Evolutionary conservation across 2,113 vertebrate species (phyloP).

Genomic region (Gavia stellata): DNA sequence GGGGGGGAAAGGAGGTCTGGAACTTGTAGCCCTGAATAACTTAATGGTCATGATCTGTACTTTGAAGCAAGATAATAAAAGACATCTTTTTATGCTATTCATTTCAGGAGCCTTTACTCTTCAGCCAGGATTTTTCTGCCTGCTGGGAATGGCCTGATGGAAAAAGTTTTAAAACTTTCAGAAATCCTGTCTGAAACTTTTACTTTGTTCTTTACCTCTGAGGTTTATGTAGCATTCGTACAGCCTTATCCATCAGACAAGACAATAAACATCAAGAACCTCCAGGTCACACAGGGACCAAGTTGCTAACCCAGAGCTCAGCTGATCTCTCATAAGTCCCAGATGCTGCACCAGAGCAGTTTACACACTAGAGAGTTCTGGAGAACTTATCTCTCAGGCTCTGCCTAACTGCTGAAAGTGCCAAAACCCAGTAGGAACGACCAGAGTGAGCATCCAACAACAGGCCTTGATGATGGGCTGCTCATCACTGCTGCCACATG

Average conservation of each 20-base stretch:
- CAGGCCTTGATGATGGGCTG: neutral
- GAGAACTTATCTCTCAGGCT: neutral
- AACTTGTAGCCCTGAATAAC: conserved; percentile 28
- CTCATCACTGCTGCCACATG: neutral
- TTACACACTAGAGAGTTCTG: neutral
- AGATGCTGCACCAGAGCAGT: neutral
- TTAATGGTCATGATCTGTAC: conserved; percentile 36
- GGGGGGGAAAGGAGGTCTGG: neutral
- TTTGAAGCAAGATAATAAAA: conserved; percentile 52
- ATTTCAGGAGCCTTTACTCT: conserved; percentile 48
- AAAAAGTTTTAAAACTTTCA: conserved; percentile 46
- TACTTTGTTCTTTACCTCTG: conserved; percentile 53
- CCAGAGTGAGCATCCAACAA: neutral
- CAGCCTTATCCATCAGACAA: neutral
- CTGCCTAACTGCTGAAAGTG: neutral
- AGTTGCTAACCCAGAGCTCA: neutral
- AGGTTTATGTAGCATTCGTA: conserved; percentile 21
- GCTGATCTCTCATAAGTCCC: neutral
- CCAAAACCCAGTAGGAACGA: neutral
- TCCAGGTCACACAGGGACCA: neutral
- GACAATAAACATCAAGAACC: conserved; percentile 35
- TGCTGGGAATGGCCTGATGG: conserved; percentile 8
- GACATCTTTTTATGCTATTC: conserved; percentile 21
- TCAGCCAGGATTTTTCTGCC: conserved; percentile 31
- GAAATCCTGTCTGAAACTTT: conserved; percentile 43